phyloP scores from a whole-genome alignment of 1,140 invertebrate genomes.

The Diorhabda elongata region DNA sequence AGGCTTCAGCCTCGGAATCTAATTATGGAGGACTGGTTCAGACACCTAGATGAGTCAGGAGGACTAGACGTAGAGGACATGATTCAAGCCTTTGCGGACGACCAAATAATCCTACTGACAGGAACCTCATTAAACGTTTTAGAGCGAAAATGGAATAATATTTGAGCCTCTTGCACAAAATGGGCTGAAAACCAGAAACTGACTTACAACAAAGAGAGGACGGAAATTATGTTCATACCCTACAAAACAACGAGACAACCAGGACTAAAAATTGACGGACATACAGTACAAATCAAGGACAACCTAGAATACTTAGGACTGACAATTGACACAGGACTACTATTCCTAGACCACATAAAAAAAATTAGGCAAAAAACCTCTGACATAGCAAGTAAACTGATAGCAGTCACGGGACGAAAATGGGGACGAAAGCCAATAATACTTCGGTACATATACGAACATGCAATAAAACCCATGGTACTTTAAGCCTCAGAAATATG shows the following conservation, averaged over 20 bases:
- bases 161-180: conserved; percentile 1
- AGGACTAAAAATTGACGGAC: conserved; percentile 10
- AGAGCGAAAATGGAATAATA: conserved; percentile 16
- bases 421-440: neutral
- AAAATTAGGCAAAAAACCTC: conserved; percentile 14
- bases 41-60: conserved; percentile 15
- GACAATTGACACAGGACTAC: conserved; percentile 20
- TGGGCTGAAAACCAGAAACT: conserved; percentile 14
- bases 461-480: neutral
- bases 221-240: conserved; percentile 22
- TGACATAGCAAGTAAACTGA: neutral
- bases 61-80: neutral
- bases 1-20: conserved; percentile 29
- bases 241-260: conserved; percentile 20
- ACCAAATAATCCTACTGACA: conserved; percentile 21
- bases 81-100: conserved; percentile 25
- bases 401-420: neutral
- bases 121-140: conserved; percentile 19
- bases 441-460: neutral
- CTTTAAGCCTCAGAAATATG: too few relatives aligned
- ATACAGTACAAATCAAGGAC: neutral
- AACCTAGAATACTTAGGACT: conserved; percentile 27
- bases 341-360: conserved; percentile 23
- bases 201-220: conserved; percentile 27
- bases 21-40: conserved; percentile 27